phyloP scores from a whole-genome alignment of 2,113 vertebrate genomes.

The Osmerus eperlanus region DNA sequence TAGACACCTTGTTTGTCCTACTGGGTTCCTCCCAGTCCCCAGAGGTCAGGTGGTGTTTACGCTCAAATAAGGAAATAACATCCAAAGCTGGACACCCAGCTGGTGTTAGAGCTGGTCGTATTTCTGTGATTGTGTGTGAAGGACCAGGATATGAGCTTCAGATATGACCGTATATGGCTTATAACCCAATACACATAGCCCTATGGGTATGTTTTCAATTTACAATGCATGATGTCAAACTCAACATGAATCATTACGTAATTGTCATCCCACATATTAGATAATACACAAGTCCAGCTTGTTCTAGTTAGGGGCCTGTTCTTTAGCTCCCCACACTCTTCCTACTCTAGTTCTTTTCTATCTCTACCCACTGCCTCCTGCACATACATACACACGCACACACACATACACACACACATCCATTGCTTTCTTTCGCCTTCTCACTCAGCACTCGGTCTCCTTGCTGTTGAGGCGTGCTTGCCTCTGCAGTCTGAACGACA shows the following conservation, averaged over 20 bases:
- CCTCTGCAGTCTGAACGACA: slow-evolving; percentile 72
- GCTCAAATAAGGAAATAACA: too few species aligned
- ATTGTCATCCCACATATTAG: not conserved
- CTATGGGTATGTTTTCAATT: not conserved
- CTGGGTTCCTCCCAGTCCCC: too few species aligned
- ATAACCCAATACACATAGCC: not conserved
- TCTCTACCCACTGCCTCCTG: slow-evolving; percentile 33
- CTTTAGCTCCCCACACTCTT: not conserved
- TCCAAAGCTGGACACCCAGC: too few species aligned
- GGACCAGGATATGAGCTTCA: too few species aligned
- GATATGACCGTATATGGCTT: too few species aligned
- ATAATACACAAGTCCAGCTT: slow-evolving; percentile 1
- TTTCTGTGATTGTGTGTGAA: too few species aligned
- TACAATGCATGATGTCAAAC: not conserved
- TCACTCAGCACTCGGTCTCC: slow-evolving; percentile 87
- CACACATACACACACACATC: not conserved
- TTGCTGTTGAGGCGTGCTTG: slow-evolving; percentile 83
- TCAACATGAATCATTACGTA: not conserved
- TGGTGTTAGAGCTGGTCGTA: too few species aligned
- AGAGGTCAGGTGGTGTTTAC: too few species aligned
- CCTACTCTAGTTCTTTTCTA: not conserved
- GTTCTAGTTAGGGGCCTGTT: not conserved
- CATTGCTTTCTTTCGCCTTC: not conserved
- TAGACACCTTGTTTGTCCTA: not conserved
- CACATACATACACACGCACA: too few species aligned